These are phyloP conservation scores for Brachyopa scutellaris DNA, from an alignment of 2,888 invertebrate species.

Conservation along the genomic window DNA sequence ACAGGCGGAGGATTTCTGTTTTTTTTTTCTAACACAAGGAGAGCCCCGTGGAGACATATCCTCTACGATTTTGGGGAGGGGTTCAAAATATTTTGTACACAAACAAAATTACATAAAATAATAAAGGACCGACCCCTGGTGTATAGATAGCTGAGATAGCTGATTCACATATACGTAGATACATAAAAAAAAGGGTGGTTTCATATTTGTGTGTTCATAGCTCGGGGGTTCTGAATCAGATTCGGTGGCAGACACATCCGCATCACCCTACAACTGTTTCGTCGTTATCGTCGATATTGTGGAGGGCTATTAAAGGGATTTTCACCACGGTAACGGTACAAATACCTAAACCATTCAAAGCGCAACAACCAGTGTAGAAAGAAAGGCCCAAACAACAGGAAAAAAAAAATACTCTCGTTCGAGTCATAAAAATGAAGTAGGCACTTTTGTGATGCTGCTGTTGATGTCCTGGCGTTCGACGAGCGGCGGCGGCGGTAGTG, in stretches of 20 bases:
- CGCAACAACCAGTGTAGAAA: conserved; percentile 16
- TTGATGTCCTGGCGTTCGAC: conserved; percentile 52
- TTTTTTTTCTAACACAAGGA: conserved; percentile 2
- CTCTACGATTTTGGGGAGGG: background rate
- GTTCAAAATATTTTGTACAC: conserved; percentile 66
- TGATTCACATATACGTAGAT: conserved; percentile 38
- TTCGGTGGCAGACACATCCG: conserved; percentile 57
- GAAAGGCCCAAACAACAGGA: background rate
- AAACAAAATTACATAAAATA: conserved; percentile 71
- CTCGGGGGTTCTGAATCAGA: conserved; percentile 44
- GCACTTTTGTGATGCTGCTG: conserved; percentile 57
- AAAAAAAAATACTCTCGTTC: conserved; percentile 45
- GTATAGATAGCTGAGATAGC: conserved; percentile 44
- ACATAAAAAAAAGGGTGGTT: conserved; percentile 45
- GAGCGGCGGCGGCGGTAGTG: conserved; percentile 6
- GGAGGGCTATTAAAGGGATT: conserved; percentile 70
- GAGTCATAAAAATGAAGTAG: conserved; percentile 70
- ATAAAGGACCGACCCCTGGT: conserved; percentile 46
- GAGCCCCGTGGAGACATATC: conserved; percentile 39
- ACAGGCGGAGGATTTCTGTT: conserved; percentile 10
- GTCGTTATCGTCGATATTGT: conserved; percentile 41
- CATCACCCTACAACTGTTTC: conserved; percentile 40
- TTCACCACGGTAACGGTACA: conserved; percentile 72
- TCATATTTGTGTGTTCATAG: conserved; percentile 44
- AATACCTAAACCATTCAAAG: conserved; percentile 49